A percentile compares a stretch with the other conserved stretches of the same genome.
Conservation (phyloP, 2,113 vertebrate species). For the Sorex fumeus region DNA sequence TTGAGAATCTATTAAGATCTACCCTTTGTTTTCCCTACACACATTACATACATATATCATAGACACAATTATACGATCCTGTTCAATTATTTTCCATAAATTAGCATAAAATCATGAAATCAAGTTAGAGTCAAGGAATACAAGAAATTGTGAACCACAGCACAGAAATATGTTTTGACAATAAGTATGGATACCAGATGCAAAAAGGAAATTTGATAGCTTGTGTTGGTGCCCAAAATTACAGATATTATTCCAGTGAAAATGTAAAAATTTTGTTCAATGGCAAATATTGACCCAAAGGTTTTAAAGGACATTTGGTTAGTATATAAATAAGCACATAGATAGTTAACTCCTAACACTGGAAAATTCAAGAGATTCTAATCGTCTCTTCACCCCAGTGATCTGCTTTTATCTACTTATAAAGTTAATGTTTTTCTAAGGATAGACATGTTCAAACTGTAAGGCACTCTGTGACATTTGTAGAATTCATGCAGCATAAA, state of each 20-base stretch:
- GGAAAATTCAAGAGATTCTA: conserved; percentile 10
- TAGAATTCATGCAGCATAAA: not conserved
- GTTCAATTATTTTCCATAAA: no score
- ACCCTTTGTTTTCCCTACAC: no score
- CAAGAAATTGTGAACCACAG: not conserved
- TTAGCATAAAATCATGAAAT: no score
- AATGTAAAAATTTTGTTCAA: not conserved
- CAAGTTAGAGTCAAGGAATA: not conserved
- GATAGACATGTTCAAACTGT: not conserved
- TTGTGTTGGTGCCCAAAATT: not conserved
- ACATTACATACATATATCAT: no score
- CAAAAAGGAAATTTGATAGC: not conserved
- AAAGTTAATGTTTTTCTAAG: conserved; percentile 31
- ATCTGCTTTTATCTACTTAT: not conserved
- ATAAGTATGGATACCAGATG: not conserved
- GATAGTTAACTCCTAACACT: not conserved
- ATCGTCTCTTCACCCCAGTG: conserved; percentile 18
- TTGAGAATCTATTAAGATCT: not conserved
- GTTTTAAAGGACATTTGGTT: conserved; percentile 19
- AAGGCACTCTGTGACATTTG: conserved; percentile 51
- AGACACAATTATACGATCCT: no score
- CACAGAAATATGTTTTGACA: not conserved
- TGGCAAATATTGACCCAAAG: not conserved
- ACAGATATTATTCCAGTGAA: not conserved
- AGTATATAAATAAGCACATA: not conserved